Evolutionary conservation across 2,888 invertebrate genomes (phyloP).

Genomic region (Leptinotarsa haldemani): DNA sequence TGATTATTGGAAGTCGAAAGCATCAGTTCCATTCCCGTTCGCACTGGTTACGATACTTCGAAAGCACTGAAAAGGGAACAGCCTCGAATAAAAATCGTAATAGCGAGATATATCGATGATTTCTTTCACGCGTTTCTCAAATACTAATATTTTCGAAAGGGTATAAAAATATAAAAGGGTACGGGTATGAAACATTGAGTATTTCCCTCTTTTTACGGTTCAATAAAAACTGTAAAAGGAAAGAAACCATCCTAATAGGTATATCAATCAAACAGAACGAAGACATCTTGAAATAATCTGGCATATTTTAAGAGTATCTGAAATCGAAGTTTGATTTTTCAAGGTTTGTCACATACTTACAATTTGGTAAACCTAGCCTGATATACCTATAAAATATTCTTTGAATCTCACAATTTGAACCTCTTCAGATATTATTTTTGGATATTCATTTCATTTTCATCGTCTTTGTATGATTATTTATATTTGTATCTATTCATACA

Average conservation of each 20-base stretch:
- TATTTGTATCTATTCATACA: no score
- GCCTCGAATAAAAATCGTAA: slow-evolving; percentile 1
- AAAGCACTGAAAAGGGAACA: neutral
- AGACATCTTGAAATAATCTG: slow-evolving; percentile 8
- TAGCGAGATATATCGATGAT: slow-evolving; percentile 5
- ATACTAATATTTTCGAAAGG: slow-evolving; percentile 16
- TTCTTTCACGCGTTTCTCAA: slow-evolving; percentile 8
- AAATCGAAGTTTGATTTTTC: neutral
- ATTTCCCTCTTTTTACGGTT: slow-evolving; percentile 2
- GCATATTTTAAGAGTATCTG: neutral
- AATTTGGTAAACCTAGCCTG: no score
- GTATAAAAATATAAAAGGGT: slow-evolving; percentile 6
- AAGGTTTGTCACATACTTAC: no score
- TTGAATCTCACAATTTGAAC: no score
- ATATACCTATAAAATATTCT: no score
- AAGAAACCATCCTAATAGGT: neutral
- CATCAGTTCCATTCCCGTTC: neutral
- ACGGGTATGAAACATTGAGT: slow-evolving; percentile 9
- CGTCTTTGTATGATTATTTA: no score
- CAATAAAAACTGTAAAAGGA: slow-evolving; percentile 13
- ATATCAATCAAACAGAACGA: neutral
- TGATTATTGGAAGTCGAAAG: neutral
- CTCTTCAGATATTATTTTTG: no score
- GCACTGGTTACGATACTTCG: neutral
- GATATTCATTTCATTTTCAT: no score